These are phyloP conservation scores for Auanema freiburgensis DNA, from an alignment of 2,888 invertebrate genomes.

Conservation along the genomic window DNA sequence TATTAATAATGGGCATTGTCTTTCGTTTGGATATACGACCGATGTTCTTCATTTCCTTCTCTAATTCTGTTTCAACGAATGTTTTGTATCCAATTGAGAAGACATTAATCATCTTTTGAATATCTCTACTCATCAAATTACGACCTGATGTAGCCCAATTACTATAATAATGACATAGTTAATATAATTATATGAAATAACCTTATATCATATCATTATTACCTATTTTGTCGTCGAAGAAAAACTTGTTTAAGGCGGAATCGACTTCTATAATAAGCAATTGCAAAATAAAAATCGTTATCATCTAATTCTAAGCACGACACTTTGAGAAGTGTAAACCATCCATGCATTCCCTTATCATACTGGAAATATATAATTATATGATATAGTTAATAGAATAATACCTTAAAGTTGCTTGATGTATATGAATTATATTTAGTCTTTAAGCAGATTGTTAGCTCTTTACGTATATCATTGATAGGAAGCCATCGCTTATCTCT, in stretches of 20 bases:
- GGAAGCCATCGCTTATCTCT: conserved; percentile 51
- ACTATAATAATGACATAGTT: conserved; percentile 22
- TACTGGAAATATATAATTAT: conserved; percentile 27
- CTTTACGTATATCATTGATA: conserved; percentile 40
- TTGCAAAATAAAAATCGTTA: conserved; percentile 38
- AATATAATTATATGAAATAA: not conserved
- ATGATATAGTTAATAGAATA: not conserved
- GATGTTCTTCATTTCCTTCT: conserved; percentile 27
- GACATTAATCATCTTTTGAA: conserved; percentile 41
- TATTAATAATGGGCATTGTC: too few species aligned
- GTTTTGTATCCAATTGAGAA: conserved; percentile 30
- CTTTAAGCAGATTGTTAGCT: conserved; percentile 43
- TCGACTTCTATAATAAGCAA: conserved; percentile 45
- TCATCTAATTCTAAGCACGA: conserved; percentile 37
- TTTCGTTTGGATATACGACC: not conserved
- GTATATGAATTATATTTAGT: conserved; percentile 37
- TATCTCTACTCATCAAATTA: conserved; percentile 40
- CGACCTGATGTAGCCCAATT: conserved; percentile 44
- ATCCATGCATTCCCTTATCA: conserved; percentile 50
- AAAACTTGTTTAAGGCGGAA: conserved; percentile 52
- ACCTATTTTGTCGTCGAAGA: conserved; percentile 38
- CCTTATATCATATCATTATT: conserved; percentile 1
- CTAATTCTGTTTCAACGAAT: conserved; percentile 29
- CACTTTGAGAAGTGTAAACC: conserved; percentile 52
- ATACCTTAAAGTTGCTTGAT: conserved; percentile 45